Conservation (phyloP, 2,797 vertebrate genomes). For the Valencia hispanica region DNA sequence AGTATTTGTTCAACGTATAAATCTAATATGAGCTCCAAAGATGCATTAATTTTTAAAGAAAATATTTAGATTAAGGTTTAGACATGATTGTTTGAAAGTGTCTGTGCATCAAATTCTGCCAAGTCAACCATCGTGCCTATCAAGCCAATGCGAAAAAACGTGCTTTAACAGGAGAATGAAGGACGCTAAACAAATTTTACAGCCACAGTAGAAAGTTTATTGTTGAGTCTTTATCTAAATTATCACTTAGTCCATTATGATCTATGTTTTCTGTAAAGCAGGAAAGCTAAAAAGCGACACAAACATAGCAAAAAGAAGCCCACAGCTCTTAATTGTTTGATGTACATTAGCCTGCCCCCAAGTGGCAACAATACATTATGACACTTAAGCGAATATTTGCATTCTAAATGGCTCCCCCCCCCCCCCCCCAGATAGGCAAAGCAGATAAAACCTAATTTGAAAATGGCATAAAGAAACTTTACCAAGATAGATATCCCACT, state of each 20-base stretch:
- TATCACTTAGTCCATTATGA: background rate
- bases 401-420: background rate
- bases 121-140: background rate
- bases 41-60: background rate
- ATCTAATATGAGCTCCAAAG: background rate
- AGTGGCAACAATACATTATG: background rate
- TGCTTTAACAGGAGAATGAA: background rate
- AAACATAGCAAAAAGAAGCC: too few species aligned
- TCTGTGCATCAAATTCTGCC: background rate
- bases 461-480: background rate
- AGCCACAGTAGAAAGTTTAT: background rate
- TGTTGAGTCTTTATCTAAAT: background rate
- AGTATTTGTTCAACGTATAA: background rate
- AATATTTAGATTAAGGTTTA: background rate
- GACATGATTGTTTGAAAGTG: background rate
- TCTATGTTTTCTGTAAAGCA: background rate
- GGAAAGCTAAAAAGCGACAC: background rate
- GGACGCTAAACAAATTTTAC: background rate
- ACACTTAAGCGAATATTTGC: background rate
- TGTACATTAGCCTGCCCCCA: background rate
- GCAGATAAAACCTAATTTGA: background rate
- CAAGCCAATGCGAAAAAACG: background rate
- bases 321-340: background rate
- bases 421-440: background rate
- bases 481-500: background rate